These are phyloP conservation scores for Mungos mungo DNA, from an alignment of 2,113 vertebrate species.

Conservation along the genomic window DNA sequence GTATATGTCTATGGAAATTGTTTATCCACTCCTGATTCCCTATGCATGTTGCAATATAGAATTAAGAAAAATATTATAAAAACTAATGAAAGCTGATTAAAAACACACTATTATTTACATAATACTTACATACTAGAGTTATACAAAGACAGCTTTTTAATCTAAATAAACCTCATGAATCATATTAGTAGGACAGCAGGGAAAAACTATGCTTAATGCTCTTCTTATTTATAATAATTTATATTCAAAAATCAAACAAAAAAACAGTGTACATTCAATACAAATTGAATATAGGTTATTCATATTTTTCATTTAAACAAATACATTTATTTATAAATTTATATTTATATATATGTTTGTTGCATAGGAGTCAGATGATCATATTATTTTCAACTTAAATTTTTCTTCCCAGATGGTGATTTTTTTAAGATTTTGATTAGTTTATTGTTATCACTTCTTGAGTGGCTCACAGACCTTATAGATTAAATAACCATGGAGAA, in stretches of 20 bases:
- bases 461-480: neutral
- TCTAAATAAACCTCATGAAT: neutral
- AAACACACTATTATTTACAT: neutral
- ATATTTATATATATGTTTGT: neutral
- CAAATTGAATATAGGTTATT: neutral
- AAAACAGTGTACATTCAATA: neutral
- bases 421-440: slow-evolving; percentile 12
- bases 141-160: neutral
- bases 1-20: neutral
- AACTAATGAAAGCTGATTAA: neutral
- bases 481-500: neutral
- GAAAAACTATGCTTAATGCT: neutral
- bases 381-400: neutral
- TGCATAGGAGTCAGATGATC: neutral
- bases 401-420: neutral
- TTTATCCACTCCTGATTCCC: neutral
- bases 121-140: neutral
- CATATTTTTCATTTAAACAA: slow-evolving; percentile 21
- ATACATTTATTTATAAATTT: neutral
- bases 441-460: neutral
- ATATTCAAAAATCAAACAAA: neutral
- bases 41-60: neutral
- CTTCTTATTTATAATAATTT: neutral
- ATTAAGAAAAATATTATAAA: neutral
- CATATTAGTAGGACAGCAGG: neutral